Percentiles rank a stretch among this genome's conserved stretches.
Conservation (phyloP, 23 tunicate genomes). For the Halocynthia aurantium region DNA sequence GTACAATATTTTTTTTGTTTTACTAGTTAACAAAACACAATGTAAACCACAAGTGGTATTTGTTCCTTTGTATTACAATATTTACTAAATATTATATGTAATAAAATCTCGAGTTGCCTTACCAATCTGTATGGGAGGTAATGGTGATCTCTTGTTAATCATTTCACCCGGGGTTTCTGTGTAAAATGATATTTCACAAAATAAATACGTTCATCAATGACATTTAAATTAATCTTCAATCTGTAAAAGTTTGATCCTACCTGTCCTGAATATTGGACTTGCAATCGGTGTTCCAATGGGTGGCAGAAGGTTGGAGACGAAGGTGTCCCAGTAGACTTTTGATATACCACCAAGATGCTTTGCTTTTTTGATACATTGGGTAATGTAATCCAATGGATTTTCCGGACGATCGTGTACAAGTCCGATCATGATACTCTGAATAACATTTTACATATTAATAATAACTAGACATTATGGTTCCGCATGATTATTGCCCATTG, state of each 20-base stretch:
- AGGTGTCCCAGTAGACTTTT: constrained; percentile 57
- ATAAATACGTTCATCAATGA: neutral
- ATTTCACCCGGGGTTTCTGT: neutral
- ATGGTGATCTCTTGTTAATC: neutral
- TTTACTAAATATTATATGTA: neutral
- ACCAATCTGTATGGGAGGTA: neutral
- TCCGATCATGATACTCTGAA: constrained; percentile 65
- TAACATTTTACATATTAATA: neutral
- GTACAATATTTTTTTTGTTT: too few relatives aligned
- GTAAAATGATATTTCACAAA: neutral
- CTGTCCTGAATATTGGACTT: constrained; percentile 18
- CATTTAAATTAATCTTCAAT: neutral
- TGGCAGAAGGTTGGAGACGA: constrained; percentile 19
- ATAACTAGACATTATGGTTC: too few relatives aligned
- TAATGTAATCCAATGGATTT: constrained; percentile 42
- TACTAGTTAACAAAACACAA: too few relatives aligned
- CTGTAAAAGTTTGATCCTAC: neutral
- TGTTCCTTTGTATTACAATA: neutral
- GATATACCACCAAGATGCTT: constrained; percentile 23
- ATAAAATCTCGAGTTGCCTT: neutral
- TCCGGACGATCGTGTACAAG: constrained; percentile 64
- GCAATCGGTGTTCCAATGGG: neutral
- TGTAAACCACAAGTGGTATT: too few relatives aligned
- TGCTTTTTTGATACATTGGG: constrained; percentile 30
- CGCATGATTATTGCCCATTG: too few relatives aligned